A percentile compares a stretch with the other conserved stretches of the same genome.
Evolutionary conservation across 2,888 invertebrate species (phyloP).

Genomic region (Orchesella flavescens): DNA sequence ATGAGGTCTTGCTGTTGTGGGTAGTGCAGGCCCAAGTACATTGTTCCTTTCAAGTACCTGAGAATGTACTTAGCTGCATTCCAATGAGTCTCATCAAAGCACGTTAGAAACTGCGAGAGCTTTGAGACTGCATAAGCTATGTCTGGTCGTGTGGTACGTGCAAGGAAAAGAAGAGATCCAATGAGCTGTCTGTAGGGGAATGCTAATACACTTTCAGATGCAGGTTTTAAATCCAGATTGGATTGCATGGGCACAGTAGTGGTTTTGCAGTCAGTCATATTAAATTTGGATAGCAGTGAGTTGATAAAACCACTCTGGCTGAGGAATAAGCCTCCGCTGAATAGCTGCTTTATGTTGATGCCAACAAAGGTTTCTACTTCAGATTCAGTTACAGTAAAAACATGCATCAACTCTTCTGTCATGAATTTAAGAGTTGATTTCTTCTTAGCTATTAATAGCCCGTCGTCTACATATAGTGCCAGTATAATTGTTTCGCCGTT

Average conservation of each 20-base stretch:
- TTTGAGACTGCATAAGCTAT: conserved; percentile 66
- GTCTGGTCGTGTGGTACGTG: conserved; percentile 68
- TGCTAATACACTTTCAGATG: not conserved
- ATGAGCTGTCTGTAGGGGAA: conserved; percentile 65
- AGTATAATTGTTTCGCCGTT: not conserved
- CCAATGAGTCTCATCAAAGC: conserved; percentile 65
- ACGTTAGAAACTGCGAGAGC: conserved; percentile 67
- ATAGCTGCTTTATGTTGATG: not conserved
- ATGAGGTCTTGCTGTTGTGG: conserved; percentile 36
- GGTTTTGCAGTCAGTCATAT: not conserved
- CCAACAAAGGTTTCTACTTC: conserved; percentile 27
- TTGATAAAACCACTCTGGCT: conserved; percentile 27
- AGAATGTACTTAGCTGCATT: conserved; percentile 64
- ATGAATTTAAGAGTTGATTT: not conserved
- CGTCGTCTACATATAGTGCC: conserved; percentile 12
- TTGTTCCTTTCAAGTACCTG: conserved; percentile 50
- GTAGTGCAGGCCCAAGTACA: conserved; percentile 32
- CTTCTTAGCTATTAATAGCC: not conserved
- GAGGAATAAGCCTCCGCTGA: conserved; percentile 19
- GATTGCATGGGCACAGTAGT: conserved; percentile 44
- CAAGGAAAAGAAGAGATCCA: conserved; percentile 69
- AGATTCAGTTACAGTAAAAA: not conserved
- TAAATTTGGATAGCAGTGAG: conserved; percentile 33
- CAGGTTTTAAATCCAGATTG: not conserved
- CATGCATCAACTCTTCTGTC: too few species aligned